phyloP scores from a whole-genome alignment of 2,888 invertebrate species.

The Drosophila neonasuta region DNA sequence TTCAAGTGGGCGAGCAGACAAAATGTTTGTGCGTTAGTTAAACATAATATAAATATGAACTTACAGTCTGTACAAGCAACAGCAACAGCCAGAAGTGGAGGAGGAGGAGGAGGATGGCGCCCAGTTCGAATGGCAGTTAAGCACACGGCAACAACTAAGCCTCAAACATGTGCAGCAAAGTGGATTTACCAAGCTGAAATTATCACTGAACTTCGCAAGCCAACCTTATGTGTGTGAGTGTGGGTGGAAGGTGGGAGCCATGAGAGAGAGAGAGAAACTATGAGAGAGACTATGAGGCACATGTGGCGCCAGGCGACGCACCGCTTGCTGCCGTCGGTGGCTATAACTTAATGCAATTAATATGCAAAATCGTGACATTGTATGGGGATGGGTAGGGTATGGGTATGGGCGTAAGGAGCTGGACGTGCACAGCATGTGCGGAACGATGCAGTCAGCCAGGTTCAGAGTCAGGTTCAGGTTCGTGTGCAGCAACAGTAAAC shows the following conservation, averaged over 20 bases:
- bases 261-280: neutral
- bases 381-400: neutral
- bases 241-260: conserved; percentile 34
- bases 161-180: conserved; percentile 74
- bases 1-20: conserved; percentile 49
- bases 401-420: conserved; percentile 15
- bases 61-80: neutral
- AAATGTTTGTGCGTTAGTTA: conserved; percentile 37
- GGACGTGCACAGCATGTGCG: conserved; percentile 76
- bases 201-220: conserved; percentile 63
- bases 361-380: conserved; percentile 80
- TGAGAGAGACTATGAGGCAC: conserved; percentile 45
- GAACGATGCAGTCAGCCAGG: conserved; percentile 68
- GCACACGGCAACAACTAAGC: conserved; percentile 54
- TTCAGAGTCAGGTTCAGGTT: conserved; percentile 55
- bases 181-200: conserved; percentile 76
- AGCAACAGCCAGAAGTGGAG: neutral
- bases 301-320: conserved; percentile 67
- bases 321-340: conserved; percentile 45
- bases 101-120: too few species aligned
- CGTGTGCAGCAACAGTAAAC: conserved; percentile 60
- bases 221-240: neutral
- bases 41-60: conserved; percentile 33
- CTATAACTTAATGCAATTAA: conserved; percentile 81
- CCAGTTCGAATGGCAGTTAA: conserved; percentile 59